Evolutionary conservation across 2,113 vertebrate species (phyloP).

Genomic region (Leucopternis melanops): DNA sequence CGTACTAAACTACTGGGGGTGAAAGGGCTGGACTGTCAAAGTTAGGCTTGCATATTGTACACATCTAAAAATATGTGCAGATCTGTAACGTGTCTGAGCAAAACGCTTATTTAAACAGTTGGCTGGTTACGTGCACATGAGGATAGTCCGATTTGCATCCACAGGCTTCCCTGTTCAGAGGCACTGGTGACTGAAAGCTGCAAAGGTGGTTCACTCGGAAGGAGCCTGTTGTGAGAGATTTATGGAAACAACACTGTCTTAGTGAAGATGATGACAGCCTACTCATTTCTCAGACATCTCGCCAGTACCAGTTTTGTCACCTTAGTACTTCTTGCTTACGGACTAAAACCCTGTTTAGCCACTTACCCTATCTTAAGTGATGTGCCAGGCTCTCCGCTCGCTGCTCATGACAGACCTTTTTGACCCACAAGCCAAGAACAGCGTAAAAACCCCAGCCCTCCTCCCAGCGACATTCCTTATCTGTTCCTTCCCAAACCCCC

Average conservation of each 20-base stretch:
- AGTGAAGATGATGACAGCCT: background rate
- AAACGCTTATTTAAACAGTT: background rate
- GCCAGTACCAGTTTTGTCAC: background rate
- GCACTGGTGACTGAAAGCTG: fast-evolving
- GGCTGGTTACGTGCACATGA: fast-evolving
- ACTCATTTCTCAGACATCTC: background rate
- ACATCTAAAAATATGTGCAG: background rate
- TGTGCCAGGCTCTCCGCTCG: background rate
- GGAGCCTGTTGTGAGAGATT: background rate
- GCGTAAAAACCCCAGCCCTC: background rate
- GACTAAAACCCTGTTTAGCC: background rate
- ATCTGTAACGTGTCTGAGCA: background rate
- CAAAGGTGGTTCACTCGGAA: fast-evolving
- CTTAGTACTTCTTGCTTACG: background rate
- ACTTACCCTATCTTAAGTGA: background rate
- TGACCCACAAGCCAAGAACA: background rate
- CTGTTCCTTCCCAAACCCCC: background rate
- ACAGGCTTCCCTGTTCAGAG: background rate
- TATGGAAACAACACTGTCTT: background rate
- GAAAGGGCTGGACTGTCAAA: background rate
- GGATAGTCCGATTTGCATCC: background rate
- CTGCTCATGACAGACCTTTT: background rate
- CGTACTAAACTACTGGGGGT: fast-evolving
- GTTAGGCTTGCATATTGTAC: background rate
- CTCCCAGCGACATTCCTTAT: background rate